Evolutionary conservation across 2,888 invertebrate species (phyloP).

Genomic region (Sinhomidia bicolor): DNA sequence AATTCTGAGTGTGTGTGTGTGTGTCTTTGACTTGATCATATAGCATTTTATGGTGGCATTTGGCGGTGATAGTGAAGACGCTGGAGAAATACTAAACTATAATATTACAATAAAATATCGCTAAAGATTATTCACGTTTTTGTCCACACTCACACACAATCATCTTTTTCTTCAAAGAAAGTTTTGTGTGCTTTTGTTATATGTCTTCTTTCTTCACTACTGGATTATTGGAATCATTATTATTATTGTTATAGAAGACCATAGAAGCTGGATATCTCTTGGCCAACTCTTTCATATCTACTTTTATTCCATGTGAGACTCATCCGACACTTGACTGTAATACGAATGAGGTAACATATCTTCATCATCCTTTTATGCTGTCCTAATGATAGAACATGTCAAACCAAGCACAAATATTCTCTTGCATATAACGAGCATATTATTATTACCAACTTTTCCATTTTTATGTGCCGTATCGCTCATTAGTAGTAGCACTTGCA

Average conservation of each 20-base stretch:
- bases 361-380: neutral
- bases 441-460: neutral
- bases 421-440: neutral
- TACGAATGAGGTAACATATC: neutral
- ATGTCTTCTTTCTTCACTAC: too few relatives aligned
- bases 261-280: neutral
- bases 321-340: neutral
- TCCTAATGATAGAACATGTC: neutral
- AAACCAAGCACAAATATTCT: neutral
- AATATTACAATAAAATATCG: neutral
- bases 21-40: neutral
- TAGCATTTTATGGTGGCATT: constrained; percentile 3
- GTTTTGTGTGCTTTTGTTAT: neutral
- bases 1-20: neutral
- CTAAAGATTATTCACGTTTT: neutral
- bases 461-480: constrained; percentile 26
- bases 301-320: neutral
- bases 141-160: neutral
- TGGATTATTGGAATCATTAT: constrained; percentile 3
- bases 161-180: neutral
- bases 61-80: constrained; percentile 20
- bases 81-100: neutral
- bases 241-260: too few relatives aligned
- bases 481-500: neutral
- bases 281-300: neutral